Evolutionary conservation across 1,140 invertebrate species (phyloP), one percentile per base, ranked within the genome.

Genomic region (Maniola jurtina): DNA sequence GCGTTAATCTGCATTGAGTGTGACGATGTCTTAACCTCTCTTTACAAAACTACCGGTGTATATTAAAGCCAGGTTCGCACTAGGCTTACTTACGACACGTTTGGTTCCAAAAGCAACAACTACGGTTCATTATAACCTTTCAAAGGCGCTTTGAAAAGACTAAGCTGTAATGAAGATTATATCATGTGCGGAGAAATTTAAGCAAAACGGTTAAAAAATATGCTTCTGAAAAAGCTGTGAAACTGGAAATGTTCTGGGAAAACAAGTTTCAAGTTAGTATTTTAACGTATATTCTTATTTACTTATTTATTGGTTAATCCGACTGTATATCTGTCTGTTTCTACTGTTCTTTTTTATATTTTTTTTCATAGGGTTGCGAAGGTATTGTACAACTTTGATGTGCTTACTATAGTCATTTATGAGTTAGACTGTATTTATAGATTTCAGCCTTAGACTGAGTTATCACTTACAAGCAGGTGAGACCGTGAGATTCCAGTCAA

Each of bases 91-190:
- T 56, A 67, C 59, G 65, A 52, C 55, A 61, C 59, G 61, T 67
- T 67, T 61, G 61, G 36, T 67, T 61, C 55, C 57, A 67, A 67
- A 67, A 55, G 65, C 65, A 52, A 45, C 54, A 47, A 54, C 48
- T 67, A 57, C 54, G 42, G 60, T 59, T 67, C 64, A 66, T 66
- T 66, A 66, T 56, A 66, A 57, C 45, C 58, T 57, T 60, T 45
- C 7, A 65, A 65, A 65, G 33, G 57, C 57, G 48, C 48, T 25
- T 11, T 52, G 48, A 52, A 52, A 52, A 25, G 48, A 52, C 14
- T 14, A 48, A 14, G 15, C 48, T 45, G 48, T 52, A 25, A 52
- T 25, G 48, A 16, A 8, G 16, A 52, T 52, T 52, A 52, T 52
- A 16, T 52, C 48, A 25, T 52, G 16, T 25, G 48, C 16, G 6